Base-by-base conservation (phyloP, 2,888 invertebrate species). In the Ectemnius continuus region DNA sequence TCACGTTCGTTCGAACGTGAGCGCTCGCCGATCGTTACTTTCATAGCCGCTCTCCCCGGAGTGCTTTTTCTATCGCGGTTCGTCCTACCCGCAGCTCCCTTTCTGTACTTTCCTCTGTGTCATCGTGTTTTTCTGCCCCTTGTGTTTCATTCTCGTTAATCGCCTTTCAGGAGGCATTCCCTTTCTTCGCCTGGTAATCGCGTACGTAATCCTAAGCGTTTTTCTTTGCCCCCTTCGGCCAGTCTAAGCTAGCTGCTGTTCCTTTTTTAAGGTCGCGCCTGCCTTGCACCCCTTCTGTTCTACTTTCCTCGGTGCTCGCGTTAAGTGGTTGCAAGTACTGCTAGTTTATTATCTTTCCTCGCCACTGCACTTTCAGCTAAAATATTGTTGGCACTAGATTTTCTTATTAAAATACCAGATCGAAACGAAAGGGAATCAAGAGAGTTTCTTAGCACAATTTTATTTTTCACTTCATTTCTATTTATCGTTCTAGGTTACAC, bases 61-160 rank as follows among this genome's bases (percentile, higher is more conserved):
- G 52, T 52, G 52, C 52, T 16, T 52, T 52, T 52, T 52, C 52
- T 52, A 16, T 52, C 16, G 52, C 52, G 14, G 52, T 52, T 52
- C n/a, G n/a, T 52, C 52, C 52, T 52, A 52, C 52, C 16, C 52
- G 52, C 52, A 52, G 52, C 52, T 14, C 52, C 52, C 13, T 13
- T 52, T 16, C 52, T 52, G 52, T 16, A 52, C 52, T 52, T 52
- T 52, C 16, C 16, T 5, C n/a, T 52, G 52, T 52, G 52, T 52
- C 52, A 16, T 16, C 52, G n/a, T 52, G 52, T 52, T 16, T 52
- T 52, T 52, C 52, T 16, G 14, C 52, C 16, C 52, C 52, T 52
- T 52, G 52, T 52, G n/a, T 52, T 52, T 52, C 52, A 16, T 16
- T 52, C 52, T 14, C 52, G 52, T 52, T 52, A 52, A 52, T 52